Conservation (phyloP, 2,888 invertebrate species). For the Himalopsyche kuldschensis region DNA sequence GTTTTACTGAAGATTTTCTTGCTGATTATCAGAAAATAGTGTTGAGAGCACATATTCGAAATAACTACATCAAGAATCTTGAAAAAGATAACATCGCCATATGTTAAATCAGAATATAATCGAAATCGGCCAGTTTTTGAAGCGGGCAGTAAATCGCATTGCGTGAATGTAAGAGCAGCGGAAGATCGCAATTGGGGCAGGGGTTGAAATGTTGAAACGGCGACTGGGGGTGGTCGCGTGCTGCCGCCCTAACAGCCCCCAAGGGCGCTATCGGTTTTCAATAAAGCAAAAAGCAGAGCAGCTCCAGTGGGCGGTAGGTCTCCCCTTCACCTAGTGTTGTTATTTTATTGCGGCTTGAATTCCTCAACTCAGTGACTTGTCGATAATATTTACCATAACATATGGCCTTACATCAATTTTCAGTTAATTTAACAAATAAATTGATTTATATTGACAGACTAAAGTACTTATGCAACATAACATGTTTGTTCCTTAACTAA, state of each 20-base stretch:
- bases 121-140: not conserved
- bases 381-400: not conserved
- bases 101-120: not conserved
- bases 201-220: not conserved
- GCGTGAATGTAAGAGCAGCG: not conserved
- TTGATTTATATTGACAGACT: no score
- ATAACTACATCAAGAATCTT: no score
- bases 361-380: not conserved
- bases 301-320: not conserved
- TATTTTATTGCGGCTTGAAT: not conserved
- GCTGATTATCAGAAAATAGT: no score
- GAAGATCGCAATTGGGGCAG: not conserved
- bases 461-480: no score
- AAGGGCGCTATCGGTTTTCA: slow-evolving; percentile 39
- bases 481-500: no score
- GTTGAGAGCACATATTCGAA: no score
- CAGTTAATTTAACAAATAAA: not conserved
- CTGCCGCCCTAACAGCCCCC: slow-evolving; percentile 35
- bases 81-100: not conserved
- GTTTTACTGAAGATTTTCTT: no score
- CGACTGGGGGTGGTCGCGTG: slow-evolving; percentile 21
- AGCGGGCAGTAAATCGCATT: not conserved
- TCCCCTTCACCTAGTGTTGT: not conserved
- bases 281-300: slow-evolving; percentile 38
- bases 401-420: not conserved